These are phyloP conservation scores for Nothocercus nigrocapillus DNA, from an alignment of 2,113 vertebrate species.

Conservation along the genomic window DNA sequence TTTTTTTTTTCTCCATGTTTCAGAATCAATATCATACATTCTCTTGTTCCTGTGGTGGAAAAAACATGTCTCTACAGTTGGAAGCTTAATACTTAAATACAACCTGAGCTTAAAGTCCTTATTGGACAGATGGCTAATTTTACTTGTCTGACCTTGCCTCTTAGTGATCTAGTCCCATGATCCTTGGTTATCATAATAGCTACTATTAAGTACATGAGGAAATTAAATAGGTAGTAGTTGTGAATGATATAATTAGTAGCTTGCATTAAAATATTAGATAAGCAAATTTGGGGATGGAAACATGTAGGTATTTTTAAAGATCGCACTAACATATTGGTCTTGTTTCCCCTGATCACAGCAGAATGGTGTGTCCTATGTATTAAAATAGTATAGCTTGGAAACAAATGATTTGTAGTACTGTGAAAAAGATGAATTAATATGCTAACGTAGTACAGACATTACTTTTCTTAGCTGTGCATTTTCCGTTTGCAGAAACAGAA, in stretches of 20 bases:
- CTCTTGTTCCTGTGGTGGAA: slow-evolving; percentile 27
- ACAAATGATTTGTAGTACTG: neutral
- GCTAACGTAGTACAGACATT: neutral
- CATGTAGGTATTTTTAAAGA: neutral
- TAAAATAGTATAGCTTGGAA: neutral
- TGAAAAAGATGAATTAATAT: neutral
- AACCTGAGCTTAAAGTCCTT: slow-evolving; percentile 75
- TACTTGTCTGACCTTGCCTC: slow-evolving; percentile 73
- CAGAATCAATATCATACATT: slow-evolving; percentile 11
- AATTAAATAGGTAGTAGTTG: slow-evolving; percentile 55
- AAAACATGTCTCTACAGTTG: slow-evolving; percentile 44
- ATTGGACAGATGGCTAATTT: slow-evolving; percentile 83
- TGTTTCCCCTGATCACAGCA: neutral
- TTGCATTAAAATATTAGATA: neutral
- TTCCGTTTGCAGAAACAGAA: neutral
- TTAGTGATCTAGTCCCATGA: slow-evolving; percentile 70
- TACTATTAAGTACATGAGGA: slow-evolving; percentile 62
- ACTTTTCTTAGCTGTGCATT: neutral
- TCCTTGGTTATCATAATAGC: slow-evolving; percentile 72
- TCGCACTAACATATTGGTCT: fast-evolving
- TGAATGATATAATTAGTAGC: slow-evolving; percentile 48
- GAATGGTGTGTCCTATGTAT: neutral
- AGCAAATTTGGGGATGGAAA: neutral
- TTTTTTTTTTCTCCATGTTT: neutral
- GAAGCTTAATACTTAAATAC: slow-evolving; percentile 77